Evolutionary conservation across 2,888 invertebrate species (phyloP), one percentile per base, ranked within the genome.

Genomic region (Drosophila longiperda): DNA sequence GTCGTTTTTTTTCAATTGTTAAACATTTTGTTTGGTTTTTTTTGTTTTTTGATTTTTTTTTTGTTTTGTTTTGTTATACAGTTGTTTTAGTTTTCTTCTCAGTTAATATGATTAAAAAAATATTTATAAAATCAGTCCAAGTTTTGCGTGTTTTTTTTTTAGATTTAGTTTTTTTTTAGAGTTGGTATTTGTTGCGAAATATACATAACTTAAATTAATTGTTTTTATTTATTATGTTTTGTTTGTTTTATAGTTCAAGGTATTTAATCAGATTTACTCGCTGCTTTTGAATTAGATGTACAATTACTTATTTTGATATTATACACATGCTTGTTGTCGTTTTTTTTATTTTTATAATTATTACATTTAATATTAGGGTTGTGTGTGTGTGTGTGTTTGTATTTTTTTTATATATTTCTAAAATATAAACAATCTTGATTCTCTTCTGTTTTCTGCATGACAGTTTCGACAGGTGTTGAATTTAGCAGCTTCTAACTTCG

Each of bases 351-450:
- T n/a, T 45, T 45, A 50, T 58, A 59, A 54, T 33, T 66, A 59
- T 64, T 71, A 63, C 67, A 64, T 64, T 49, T 71, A 64, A 36
- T 69, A 75, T 70, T 79, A 75, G 63, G 67, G 66, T 68, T 66
- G 29, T 61, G 34, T 71, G 66, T 72, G 9, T 62, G 54, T 64
- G 23, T 74, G 4, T 49, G 8, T 49, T 23, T 20, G 49, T 61
- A 73, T 78, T 79, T 61, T 76, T 78, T 79, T 84, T 81, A 70
- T 84, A 90, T 86, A 84, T 91, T 90, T 90, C 84, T 89, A 78
- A 89, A 83, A 91, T 91, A 91, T 91, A 91, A 91, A 91, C 91
- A 91, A 91, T 91, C 91, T 91, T 91, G 89, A 91, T 89, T 91
- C 91, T 91, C 91, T 91, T 91, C 89, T 89, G 86, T 88, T 80